These are phyloP conservation scores for Chionoecetes opilio DNA, from an alignment of 1,140 invertebrate species.

Conservation along the genomic window DNA sequence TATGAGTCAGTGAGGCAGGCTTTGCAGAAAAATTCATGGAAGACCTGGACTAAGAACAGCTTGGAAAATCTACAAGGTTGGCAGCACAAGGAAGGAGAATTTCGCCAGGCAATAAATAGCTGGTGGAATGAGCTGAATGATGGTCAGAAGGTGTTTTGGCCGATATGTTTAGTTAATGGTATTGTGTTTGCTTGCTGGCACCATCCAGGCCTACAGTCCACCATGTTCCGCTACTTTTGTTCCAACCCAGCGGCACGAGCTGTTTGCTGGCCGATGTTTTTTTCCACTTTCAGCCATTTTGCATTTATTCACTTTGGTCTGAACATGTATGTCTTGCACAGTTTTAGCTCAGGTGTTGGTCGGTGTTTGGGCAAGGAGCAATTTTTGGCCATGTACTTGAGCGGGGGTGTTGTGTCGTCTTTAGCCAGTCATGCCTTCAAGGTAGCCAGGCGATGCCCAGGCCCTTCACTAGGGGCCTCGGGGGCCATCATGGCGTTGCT, in stretches of 20 bases:
- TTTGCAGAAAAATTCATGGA: slow-evolving; percentile 83
- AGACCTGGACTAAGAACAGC: slow-evolving; percentile 61
- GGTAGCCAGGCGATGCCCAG: slow-evolving; percentile 87
- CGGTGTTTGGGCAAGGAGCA: slow-evolving; percentile 94
- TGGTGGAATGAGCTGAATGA: slow-evolving; percentile 91
- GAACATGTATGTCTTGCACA: slow-evolving; percentile 98
- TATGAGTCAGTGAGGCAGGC: slow-evolving; percentile 92
- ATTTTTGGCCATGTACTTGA: slow-evolving; percentile 95
- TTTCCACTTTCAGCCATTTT: slow-evolving; percentile 97
- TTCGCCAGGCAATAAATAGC: slow-evolving; percentile 86
- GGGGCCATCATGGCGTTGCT: slow-evolving; percentile 96
- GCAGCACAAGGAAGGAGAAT: slow-evolving; percentile 83
- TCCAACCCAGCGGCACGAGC: slow-evolving; percentile 91
- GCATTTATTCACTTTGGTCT: slow-evolving; percentile 92
- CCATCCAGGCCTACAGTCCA: slow-evolving; percentile 88
- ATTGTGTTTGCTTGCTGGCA: slow-evolving; percentile 94
- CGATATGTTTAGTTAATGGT: slow-evolving; percentile 91
- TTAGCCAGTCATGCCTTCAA: slow-evolving; percentile 93
- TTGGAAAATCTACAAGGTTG: slow-evolving; percentile 79
- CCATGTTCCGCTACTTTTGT: slow-evolving; percentile 94
- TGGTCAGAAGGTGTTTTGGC: slow-evolving; percentile 91
- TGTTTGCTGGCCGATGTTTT: slow-evolving; percentile 93
- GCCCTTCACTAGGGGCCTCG: slow-evolving; percentile 95
- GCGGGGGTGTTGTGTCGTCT: slow-evolving; percentile 94
- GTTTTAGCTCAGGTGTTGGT: slow-evolving; percentile 86